A percentile compares a stretch with the other conserved stretches of the same genome.
phyloP scores from a whole-genome alignment of 1,140 invertebrate species.

The Hetaerina americana region DNA sequence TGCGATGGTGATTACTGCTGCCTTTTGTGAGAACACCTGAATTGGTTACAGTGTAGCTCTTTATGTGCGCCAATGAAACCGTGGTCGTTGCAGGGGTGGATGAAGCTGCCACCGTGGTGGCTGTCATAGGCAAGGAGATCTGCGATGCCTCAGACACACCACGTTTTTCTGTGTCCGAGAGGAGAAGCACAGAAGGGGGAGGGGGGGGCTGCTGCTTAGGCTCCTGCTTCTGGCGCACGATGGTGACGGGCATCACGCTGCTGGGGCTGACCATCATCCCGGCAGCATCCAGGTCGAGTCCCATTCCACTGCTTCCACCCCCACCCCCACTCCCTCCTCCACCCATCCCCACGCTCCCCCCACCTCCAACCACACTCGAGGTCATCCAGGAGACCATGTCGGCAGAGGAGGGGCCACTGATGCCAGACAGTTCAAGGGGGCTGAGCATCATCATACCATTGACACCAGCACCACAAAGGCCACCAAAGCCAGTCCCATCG shows the following conservation, averaged over 20 bases:
- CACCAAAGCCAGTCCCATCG: background rate
- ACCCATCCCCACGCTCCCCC: background rate
- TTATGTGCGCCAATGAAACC: background rate
- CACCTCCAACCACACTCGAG: background rate
- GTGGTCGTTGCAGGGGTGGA: background rate
- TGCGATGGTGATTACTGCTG: background rate
- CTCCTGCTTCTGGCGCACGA: background rate
- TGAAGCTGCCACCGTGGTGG: too few relatives aligned
- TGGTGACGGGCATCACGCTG: background rate
- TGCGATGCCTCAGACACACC: too few relatives aligned
- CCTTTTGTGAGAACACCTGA: background rate
- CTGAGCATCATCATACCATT: background rate
- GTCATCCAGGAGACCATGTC: background rate
- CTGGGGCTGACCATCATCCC: background rate
- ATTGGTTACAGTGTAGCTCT: background rate
- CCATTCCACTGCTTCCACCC: background rate
- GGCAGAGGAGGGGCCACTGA: background rate
- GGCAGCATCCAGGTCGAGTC: background rate
- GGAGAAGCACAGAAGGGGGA: background rate
- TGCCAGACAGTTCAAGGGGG: background rate
- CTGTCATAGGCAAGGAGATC: background rate
- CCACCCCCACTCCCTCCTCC: background rate
- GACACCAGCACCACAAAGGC: background rate
- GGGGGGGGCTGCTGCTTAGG: too few relatives aligned
- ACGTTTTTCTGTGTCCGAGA: background rate